Evolutionary conservation across 1,140 invertebrate genomes (phyloP), one percentile per base, ranked within the genome.

Genomic region (Drosophila azteca): DNA sequence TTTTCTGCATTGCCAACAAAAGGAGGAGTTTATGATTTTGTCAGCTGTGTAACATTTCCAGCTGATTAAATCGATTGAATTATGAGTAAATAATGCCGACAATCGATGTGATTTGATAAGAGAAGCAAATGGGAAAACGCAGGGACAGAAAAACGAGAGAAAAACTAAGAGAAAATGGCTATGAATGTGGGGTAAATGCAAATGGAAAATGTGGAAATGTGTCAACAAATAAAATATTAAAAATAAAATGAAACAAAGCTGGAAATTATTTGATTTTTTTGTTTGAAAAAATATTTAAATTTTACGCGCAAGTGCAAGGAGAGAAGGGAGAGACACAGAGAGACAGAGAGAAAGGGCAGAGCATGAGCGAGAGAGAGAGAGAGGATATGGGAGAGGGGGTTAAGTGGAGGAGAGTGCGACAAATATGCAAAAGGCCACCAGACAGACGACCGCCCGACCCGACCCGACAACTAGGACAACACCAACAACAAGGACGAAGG

Each of bases 21-120:
- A 75, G 53, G 35, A 39, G 6, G 81, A 84, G 82, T 88, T 76
- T 87, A 87, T 88, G 82, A 87, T 87, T 87, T 87, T 87, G 82
- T 87, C 83, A 87, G 78, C 83, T 78, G 78, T 82, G 83, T 88
- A 83, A 79, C 83, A 87, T 87, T 87, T 88, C 83, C 75, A 88
- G 72, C 83, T 87, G 83, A 87, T 87, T 88, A 77, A 88, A 87
- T 87, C 83, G 79, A 83, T 83, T 39, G 88, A 87, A 88, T 87
- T 88, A 87, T 79, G 83, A 64, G 83, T 60, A 88, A 67, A 87
- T 87, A 88, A 87, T 83, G 64, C 35, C 35, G 35, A 39, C 35
- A 39, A 39, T 39, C 35, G 35, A 39, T 24, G 35, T 58, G 61
- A 77, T 87, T 74, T 73, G 83, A 83, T 88, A 76, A 17, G 63